Base-by-base conservation (phyloP, 2,113 vertebrate genomes). In the Tyrannus savana region DNA sequence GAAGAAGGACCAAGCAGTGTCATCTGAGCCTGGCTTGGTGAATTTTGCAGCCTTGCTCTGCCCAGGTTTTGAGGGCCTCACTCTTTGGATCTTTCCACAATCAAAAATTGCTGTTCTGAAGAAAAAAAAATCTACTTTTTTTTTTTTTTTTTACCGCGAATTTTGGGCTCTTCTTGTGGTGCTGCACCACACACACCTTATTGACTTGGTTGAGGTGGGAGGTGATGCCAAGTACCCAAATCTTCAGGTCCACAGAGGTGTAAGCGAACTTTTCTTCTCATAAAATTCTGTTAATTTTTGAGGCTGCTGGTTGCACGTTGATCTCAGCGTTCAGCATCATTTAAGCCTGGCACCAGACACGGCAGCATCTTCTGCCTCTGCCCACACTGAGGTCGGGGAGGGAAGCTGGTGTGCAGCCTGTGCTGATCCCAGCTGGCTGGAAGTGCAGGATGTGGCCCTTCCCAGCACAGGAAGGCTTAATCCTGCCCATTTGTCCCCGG, bases 111-210 rank as follows among this genome's bases (percentile, higher is more conserved):
- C 30, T 91, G 33, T 37, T 75, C 52, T 49, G 62, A 47, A 27
- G 37, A 28, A 25, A 50, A 33, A 24, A n/a, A 19, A 2, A 11
- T 9, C 31, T 79, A 0, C 15, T 8, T 41, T 37, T 37, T 37
- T 37, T 37, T 37, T 37, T 46, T 41, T 46, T 49, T 63, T 39
- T 33, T 66, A 21, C 21, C 28, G 2, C 0, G 0, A 33, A 6
- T 46, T 78, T n/a, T 28, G 27, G 33, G 47, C 28, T 18, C 12
- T 66, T 79, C 46, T 23, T 44, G 10, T 12, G 81, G 9, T 71
- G 80, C 47, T 67, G 71, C 7, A 6, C 10, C 3, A 0, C 21
- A 1, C 6, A 17, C 12, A 3, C 4, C 0, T 46, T 24, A 2
- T 19, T 9, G 3, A 3, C 13, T 31, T 56, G 77, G 55, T 42